phyloP scores from a whole-genome alignment of 2,113 vertebrate species.

The Mugil cephalus region DNA sequence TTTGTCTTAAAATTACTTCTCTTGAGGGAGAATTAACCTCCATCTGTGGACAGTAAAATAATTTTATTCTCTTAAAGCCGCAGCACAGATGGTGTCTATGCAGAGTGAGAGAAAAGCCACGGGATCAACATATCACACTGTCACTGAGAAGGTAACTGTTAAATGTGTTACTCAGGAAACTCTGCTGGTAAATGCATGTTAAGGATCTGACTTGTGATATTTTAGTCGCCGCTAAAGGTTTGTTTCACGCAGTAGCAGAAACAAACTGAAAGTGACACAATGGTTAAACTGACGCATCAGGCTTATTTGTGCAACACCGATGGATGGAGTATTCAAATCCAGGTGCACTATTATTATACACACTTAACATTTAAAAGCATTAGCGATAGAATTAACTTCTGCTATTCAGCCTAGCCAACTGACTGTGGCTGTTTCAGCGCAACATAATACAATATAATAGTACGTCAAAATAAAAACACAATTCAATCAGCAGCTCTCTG shows the following conservation, averaged over 20 bases:
- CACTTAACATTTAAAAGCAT: too few species aligned
- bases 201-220: not conserved
- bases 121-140: not conserved
- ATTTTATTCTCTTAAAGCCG: slow-evolving; percentile 20
- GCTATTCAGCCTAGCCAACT: too few species aligned
- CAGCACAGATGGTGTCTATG: slow-evolving; percentile 17
- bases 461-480: too few species aligned
- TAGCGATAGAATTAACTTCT: too few species aligned
- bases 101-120: not conserved
- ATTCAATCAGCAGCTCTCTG: too few species aligned
- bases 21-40: slow-evolving; percentile 20
- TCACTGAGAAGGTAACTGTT: not conserved
- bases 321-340: too few species aligned
- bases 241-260: not conserved
- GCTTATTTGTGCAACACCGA: too few species aligned
- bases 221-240: not conserved
- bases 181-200: not conserved
- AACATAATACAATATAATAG: too few species aligned
- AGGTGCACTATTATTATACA: too few species aligned
- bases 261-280: not conserved
- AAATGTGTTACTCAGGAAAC: not conserved
- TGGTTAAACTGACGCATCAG: too few species aligned
- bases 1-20: slow-evolving; percentile 39
- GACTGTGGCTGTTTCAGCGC: too few species aligned
- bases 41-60: slow-evolving; percentile 31